Evolutionary conservation across 1,140 invertebrate genomes (phyloP), one percentile per base, ranked within the genome.

Genomic region (Megalonaias nervosa): DNA sequence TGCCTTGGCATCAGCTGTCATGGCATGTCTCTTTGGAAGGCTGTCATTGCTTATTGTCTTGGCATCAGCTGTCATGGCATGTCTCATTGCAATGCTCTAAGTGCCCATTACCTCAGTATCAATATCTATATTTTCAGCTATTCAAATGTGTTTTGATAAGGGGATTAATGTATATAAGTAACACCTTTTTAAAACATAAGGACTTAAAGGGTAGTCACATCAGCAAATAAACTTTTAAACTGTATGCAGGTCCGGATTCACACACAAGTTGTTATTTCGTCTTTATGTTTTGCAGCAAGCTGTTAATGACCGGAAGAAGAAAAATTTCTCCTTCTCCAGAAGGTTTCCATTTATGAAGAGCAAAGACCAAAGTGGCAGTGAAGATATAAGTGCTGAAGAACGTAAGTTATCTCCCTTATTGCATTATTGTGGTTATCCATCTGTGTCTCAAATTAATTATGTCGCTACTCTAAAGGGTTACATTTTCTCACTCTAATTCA

Each of bases 341-440:
- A 97, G 97, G 91, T 99, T 99, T 91, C 97, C 98, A 21, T 99
- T 99, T 91, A 98, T 99, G 95, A 94, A 93, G 93, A 98, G 97
- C 92, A 97, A 97, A 93, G 98, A 99, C 90, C 96, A 98, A 87
- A 98, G 98, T 91, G 97, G 96, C 48, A 89, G 88, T 77, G 89
- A 90, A 71, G 98, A 99, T 91, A 96, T 96, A 84, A 98, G 96
- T 85, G 97, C 98, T 89, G 96, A 97, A 94, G 97, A 99, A 95
- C 96, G 97, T 99, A 94, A 97, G 97, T 97, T 67, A 60, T 56
- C 19, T 67, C 21, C 19, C 48, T n/a, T 71, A 67, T 48, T 48
- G 21, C 19, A 62, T 62, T 62, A 14, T 62, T 1, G 9, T 23
- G 60, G 6, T 15, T 23, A 62, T 62, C 21, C 13, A 9, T 23